Base-by-base conservation (phyloP, 2,797 vertebrate genomes). In the Fratercula arctica region DNA sequence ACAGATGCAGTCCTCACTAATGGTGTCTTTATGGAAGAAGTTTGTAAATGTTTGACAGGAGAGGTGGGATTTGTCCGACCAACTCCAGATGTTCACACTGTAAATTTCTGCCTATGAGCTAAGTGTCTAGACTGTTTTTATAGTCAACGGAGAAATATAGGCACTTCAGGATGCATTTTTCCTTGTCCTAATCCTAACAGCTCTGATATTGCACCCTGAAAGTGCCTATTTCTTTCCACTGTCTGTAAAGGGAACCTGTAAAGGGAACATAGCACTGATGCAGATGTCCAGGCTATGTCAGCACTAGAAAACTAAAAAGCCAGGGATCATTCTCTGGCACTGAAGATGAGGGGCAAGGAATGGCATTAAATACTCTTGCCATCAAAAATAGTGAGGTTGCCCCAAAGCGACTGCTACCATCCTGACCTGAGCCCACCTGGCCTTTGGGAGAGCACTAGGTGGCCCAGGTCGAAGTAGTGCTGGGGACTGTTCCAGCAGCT, bases 101-200 rank as follows among this genome's bases (percentile, higher is more conserved):
- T 53, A 83, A 75, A 78, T 92, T 91, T 91, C 82, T 92, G 82
- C 37, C 50, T 78, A 60, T 83, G 79, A 93, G 46, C 82, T 59
- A 83, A 83, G 85, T 75, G 89, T 91, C 81, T 95, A 64, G 81
- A 92, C 78, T 59, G 59, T 5, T 95, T 93, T 96, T 84, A 78
- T 66, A 89, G 57, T 84, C 76, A 80, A 4, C 0, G 2, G 75
- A 92, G 91, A 96, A 95, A 89, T 57, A 72, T 11, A 85, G 72
- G 61, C 41, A 31, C 41, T 77, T 92, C 68, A 85, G 82, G 75
- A 92, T 83, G 33, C 24, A 50, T 93, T 94, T 95, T 84, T 43
- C 28, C 53, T 85, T 54, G 64, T 83, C 23, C 57, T 66, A 28
- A 75, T 75, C 37, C 75, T 78, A 89, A 33, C 2, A 6, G 31